These are phyloP conservation scores for Melanostoma mellinum DNA, from an alignment of 2,888 invertebrate genomes.

Conservation along the genomic window DNA sequence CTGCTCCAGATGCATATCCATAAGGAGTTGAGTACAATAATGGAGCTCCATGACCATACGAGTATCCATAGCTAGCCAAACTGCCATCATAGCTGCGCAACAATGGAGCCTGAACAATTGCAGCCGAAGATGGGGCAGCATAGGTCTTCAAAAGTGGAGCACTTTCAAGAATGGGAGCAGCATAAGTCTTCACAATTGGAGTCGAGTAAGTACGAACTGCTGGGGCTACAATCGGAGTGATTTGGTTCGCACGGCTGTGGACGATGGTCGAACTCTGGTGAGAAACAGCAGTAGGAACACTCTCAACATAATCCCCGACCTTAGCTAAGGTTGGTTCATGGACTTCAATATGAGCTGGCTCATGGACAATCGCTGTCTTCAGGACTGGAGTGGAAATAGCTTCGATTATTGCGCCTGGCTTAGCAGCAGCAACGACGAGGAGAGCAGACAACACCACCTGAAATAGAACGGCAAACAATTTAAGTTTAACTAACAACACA, in stretches of 20 bases:
- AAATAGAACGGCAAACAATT: slow-evolving; percentile 18
- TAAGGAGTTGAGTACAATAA: slow-evolving; percentile 47
- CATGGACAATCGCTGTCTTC: slow-evolving; percentile 66
- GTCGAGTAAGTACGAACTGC: slow-evolving; percentile 74
- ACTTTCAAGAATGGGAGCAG: slow-evolving; percentile 68
- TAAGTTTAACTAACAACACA: not conserved
- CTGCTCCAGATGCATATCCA: slow-evolving; percentile 36
- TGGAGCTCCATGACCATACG: slow-evolving; percentile 57
- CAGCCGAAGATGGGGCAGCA: slow-evolving; percentile 33
- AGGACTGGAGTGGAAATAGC: slow-evolving; percentile 55
- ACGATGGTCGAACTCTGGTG: slow-evolving; percentile 83
- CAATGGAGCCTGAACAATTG: slow-evolving; percentile 48
- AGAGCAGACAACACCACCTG: slow-evolving; percentile 85
- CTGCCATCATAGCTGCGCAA: slow-evolving; percentile 53
- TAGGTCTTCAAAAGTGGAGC: slow-evolving; percentile 50
- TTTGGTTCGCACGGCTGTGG: slow-evolving; percentile 80
- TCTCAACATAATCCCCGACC: slow-evolving; percentile 77
- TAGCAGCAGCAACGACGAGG: slow-evolving; percentile 80
- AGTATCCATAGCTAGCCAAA: slow-evolving; percentile 57
- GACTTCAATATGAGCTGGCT: slow-evolving; percentile 72
- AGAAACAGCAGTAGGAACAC: slow-evolving; percentile 78
- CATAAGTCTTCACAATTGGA: slow-evolving; percentile 73
- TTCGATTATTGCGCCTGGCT: slow-evolving; percentile 66
- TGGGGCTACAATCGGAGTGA: slow-evolving; percentile 76
- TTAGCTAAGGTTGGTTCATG: slow-evolving; percentile 76